A percentile compares a stretch with the other conserved stretches of the same genome.
phyloP scores from a whole-genome alignment of 2,888 invertebrate genomes.

The Ypsolopha scabrella region DNA sequence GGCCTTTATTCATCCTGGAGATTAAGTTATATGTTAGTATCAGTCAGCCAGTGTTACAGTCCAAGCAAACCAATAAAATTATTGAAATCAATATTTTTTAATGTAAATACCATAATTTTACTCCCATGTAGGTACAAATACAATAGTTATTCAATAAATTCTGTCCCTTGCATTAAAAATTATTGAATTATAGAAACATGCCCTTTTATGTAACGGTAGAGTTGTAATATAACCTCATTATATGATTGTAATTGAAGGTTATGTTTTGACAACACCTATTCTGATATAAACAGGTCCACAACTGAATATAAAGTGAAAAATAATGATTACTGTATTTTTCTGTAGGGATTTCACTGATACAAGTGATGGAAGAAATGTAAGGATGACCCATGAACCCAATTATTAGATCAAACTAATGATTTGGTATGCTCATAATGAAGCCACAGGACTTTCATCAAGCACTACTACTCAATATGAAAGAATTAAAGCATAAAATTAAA shows the following conservation, averaged over 20 bases:
- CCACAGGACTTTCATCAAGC: slow-evolving; percentile 6
- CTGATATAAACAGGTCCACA: too few relatives aligned
- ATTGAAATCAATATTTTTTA: not conserved
- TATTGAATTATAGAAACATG: not conserved
- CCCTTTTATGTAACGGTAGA: not conserved
- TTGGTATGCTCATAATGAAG: too few relatives aligned
- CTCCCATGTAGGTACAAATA: not conserved
- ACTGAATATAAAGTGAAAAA: too few relatives aligned
- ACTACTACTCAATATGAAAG: slow-evolving; percentile 22
- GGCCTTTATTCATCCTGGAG: slow-evolving; percentile 48
- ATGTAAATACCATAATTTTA: too few relatives aligned
- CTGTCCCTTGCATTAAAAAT: not conserved
- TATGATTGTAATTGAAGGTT: too few relatives aligned
- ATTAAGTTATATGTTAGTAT: slow-evolving; percentile 59
- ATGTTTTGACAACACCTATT: too few relatives aligned
- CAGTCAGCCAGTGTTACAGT: slow-evolving; percentile 13
- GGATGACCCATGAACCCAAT: not conserved
- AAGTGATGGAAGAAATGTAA: too few relatives aligned
- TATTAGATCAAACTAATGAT: not conserved
- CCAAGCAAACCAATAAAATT: not conserved
- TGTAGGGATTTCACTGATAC: too few relatives aligned
- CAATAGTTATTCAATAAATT: not conserved
- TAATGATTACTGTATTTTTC: too few relatives aligned
- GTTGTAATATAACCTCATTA: too few relatives aligned
- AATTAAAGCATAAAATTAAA: slow-evolving; percentile 32